Base-by-base conservation (phyloP, 2,113 vertebrate genomes). In the Anarrhichthys ocellatus region DNA sequence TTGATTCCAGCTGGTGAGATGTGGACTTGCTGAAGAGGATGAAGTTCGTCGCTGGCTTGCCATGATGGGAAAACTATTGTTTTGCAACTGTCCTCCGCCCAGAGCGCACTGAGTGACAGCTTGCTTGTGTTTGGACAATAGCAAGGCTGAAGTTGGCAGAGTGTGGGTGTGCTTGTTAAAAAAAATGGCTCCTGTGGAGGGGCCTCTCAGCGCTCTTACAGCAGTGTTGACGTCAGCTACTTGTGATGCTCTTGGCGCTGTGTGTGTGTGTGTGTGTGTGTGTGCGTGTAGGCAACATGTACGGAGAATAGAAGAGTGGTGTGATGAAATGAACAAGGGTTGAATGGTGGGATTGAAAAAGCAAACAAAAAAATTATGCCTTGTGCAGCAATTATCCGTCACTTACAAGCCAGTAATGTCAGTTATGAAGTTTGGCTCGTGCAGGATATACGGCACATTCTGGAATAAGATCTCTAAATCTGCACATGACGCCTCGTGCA, bases 131-230 rank as follows among this genome's bases (percentile, higher is more conserved):
- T 91, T 86, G 90, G 87, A 93, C 89, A 92, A 90, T 88, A 75
- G 89, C 82, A 62, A 71, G 82, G 85, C 86, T 91, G 87, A 83
- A 90, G 88, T 91, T 92, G 85, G 85, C 90, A 89, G 73, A 59
- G 88, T 84, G 92, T 94, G 89, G 92, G 93, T 76, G 91, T 72
- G 76, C 90, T 92, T 91, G 90, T 91, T 92, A 86, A 91, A 93
- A 93, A 27, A 91, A 87, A 77, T 74, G 87, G 83, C 87, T 81
- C 68, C 76, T 18, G 67, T 88, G 76, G 87, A 92, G 71, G 80
- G 75, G 77, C 88, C 56, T 91, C 86, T 88, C 76, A 87, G 78
- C 79, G 69, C 90, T 86, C 83, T 87, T 72, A 84, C 82, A 89
- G 87, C 88, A 80, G 79, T 34, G 63, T 62, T 90, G 90, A 92